Base-by-base conservation (phyloP, 2,888 invertebrate species). In the Diarsia mendica region DNA sequence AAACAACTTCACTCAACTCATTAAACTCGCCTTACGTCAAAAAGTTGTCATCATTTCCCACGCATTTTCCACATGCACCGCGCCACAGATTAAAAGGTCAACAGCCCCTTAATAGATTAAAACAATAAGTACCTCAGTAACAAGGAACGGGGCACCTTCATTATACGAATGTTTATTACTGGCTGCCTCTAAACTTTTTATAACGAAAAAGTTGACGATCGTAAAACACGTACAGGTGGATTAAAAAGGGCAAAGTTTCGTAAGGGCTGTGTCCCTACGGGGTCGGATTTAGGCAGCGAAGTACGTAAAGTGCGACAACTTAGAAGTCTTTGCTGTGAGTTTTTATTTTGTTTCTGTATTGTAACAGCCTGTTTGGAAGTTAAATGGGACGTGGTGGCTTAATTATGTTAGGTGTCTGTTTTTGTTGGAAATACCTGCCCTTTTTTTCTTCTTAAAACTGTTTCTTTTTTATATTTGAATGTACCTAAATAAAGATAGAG, bases 141-240 rank as follows among this genome's bases (percentile, higher is more conserved):
- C 91, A 90, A 88, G 63, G 72, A 61, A 82, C 67, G 60, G 69
- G 71, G 86, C 28, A 83, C 83, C 77, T 87, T 89, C 90, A 90
- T 92, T 91, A 91, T 81, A 83, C 84, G 87, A 87, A 93, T 93
- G 93, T 93, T 93, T 93, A 93, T 92, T 91, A 89, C 89, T 70
- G 64, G 85, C 77, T 66, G 69, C 65, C 74, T 66, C 53, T 65
- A 92, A 95, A 95, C 91, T 95, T 95, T 94, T 94, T 94, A 92
- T 91, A 92, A 81, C 91, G 91, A 86, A 91, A 95, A 95, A 95
- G 93, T 95, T 94, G 92, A 93, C 91, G 92, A 90, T 93, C 95
- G 90, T 95, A 94, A 95, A 95, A 95, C 93, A 92, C 90, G 94
- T 92, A 91, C 93, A 92, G 93, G 92, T 93, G 94, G 95, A 95